A percentile compares a stretch with the other conserved stretches of the same genome.
Conservation (phyloP, 2,113 vertebrate genomes). For the Amazona guildingii region DNA sequence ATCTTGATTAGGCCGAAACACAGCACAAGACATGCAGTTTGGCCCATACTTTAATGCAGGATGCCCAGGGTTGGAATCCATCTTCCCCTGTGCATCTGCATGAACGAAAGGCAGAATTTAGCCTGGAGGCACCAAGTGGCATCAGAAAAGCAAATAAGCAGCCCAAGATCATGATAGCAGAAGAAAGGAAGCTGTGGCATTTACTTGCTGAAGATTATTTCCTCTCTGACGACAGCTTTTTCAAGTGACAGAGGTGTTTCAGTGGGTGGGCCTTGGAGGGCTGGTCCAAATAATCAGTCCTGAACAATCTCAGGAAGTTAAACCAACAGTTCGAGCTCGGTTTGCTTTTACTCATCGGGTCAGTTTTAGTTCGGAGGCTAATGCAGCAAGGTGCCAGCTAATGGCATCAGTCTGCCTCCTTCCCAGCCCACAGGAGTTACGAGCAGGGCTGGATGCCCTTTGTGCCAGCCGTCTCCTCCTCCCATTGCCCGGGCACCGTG, state of each 20-base stretch:
- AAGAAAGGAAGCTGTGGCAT: conserved; percentile 19
- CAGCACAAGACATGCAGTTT: neutral
- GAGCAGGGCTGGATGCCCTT: neutral
- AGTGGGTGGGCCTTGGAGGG: conserved; percentile 7
- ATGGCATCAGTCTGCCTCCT: neutral
- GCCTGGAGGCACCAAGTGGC: neutral
- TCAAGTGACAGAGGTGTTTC: conserved; percentile 21
- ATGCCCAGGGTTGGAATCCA: neutral
- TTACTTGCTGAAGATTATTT: conserved; percentile 41
- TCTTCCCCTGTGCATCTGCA: neutral
- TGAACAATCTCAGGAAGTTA: conserved; percentile 56
- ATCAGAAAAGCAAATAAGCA: conserved; percentile 28
- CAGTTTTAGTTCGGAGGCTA: neutral
- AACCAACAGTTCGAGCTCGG: neutral
- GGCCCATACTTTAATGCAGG: neutral
- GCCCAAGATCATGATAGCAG: neutral
- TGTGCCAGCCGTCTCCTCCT: neutral
- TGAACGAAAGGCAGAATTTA: neutral
- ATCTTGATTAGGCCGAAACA: neutral
- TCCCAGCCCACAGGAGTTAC: neutral
- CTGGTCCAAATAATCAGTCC: conserved; percentile 42
- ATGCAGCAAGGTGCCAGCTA: conserved; percentile 4
- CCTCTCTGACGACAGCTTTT: conserved; percentile 32
- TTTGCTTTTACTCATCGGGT: conserved; percentile 25
- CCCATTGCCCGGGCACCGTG: neutral